phyloP scores from a whole-genome alignment of 2,113 vertebrate species.

The Mola mola region DNA sequence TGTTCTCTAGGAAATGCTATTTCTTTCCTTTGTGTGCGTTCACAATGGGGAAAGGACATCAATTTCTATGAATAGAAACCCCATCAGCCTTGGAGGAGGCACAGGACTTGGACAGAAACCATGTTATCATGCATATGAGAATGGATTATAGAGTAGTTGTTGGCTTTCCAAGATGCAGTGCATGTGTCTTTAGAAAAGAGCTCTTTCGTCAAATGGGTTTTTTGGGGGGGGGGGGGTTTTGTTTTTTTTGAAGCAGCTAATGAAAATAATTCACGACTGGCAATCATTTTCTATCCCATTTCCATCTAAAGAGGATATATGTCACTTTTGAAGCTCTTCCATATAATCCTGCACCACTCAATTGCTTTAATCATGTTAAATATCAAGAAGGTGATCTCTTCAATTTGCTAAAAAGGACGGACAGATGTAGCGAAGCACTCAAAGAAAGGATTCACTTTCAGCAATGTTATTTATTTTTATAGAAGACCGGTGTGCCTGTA shows the following conservation, averaged over 20 bases:
- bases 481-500: constrained; percentile 4
- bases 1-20: constrained; percentile 50
- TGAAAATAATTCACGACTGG: not conserved
- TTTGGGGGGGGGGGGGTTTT: too few species aligned
- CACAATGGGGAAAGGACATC: constrained; percentile 60
- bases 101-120: constrained; percentile 39
- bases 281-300: constrained; percentile 9
- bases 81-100: constrained; percentile 53
- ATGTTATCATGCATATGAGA: constrained; percentile 50
- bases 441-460: constrained; percentile 20
- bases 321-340: constrained; percentile 7
- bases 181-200: not conserved
- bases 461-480: constrained; percentile 13
- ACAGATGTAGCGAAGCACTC: constrained; percentile 2
- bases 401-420: constrained; percentile 21
- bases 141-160: constrained; percentile 48
- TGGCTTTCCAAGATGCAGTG: too few species aligned
- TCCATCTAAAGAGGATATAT: constrained; percentile 5
- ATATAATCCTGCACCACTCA: constrained; percentile 13
- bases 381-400: constrained; percentile 13
- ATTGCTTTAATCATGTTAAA: constrained; percentile 4
- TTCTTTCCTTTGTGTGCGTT: constrained; percentile 41
- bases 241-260: too few species aligned
- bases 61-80: constrained; percentile 62
- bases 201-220: not conserved